Percentiles rank a stretch among this genome's conserved stretches.
phyloP scores from a whole-genome alignment of 2,113 vertebrate species.

The Hemiscyllium ocellatum region DNA sequence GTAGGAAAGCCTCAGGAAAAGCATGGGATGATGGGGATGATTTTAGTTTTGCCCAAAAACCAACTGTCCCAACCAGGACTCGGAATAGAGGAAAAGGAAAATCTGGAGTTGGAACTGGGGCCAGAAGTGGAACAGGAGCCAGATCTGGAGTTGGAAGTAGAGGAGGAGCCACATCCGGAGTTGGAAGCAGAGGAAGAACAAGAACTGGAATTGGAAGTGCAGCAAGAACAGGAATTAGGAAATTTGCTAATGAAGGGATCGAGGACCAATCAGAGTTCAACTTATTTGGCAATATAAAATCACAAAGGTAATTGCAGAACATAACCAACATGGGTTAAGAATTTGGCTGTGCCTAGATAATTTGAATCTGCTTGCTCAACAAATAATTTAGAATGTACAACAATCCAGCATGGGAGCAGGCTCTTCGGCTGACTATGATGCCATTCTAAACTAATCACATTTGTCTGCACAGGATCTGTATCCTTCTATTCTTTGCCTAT shows the following conservation, averaged over 20 bases:
- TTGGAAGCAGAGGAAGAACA: background rate
- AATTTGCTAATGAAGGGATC: background rate
- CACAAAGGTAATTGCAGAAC: background rate
- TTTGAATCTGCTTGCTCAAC: background rate
- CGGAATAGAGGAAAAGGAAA: conserved; percentile 37
- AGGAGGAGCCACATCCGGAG: conserved; percentile 31
- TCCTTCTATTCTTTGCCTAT: no score
- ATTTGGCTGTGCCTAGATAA: background rate
- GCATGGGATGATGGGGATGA: conserved; percentile 80
- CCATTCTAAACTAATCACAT: no score
- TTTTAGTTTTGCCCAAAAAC: conserved; percentile 69
- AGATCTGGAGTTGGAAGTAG: conserved; percentile 26
- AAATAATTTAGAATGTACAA: background rate
- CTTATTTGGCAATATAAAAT: background rate
- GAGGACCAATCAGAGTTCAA: background rate
- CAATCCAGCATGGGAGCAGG: no score
- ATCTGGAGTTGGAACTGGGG: background rate
- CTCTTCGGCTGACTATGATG: no score
- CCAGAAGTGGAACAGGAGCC: conserved; percentile 41
- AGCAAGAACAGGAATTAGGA: background rate
- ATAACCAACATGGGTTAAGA: background rate
- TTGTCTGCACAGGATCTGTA: no score
- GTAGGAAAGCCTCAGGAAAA: conserved; percentile 62
- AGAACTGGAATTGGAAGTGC: background rate
- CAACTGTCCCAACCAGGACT: conserved; percentile 52